phyloP scores from a whole-genome alignment of 53 echinoderm and acorn worm species.

The Zoroaster sp. region DNA sequence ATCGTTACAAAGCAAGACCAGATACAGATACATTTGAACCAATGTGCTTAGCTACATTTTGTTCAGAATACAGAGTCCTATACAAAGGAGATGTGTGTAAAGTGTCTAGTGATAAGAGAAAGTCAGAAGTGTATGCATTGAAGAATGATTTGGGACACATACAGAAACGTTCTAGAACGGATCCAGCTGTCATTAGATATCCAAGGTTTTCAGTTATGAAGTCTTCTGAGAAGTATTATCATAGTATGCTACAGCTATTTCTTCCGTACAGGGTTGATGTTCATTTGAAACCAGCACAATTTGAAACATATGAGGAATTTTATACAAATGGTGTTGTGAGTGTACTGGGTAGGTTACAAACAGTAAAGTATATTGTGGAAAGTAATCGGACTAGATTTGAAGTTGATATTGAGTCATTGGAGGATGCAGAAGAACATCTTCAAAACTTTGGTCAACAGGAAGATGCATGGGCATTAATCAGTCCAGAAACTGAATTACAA shows the following conservation, averaged over 20 bases:
- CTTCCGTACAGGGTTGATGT: conserved; percentile 54
- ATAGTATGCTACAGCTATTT: conserved; percentile 57
- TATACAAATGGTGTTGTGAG: not conserved
- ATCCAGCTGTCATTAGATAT: conserved; percentile 62
- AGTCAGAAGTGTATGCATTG: not conserved
- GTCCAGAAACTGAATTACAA: conserved; percentile 49
- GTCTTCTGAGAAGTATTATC: conserved; percentile 61
- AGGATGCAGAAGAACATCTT: conserved; percentile 25
- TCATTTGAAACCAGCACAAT: conserved; percentile 12
- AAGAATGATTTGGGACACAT: conserved; percentile 24
- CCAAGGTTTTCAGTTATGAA: conserved; percentile 48
- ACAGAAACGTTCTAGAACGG: conserved; percentile 14
- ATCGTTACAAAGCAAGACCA: conserved; percentile 65
- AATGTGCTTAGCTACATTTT: conserved; percentile 66
- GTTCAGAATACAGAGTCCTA: conserved; percentile 13
- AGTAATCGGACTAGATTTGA: conserved; percentile 17
- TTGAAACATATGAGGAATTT: conserved; percentile 33
- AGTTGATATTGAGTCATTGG: not conserved
- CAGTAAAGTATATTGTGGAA: conserved; percentile 10
- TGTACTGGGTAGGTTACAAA: not conserved
- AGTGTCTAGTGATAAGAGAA: not conserved
- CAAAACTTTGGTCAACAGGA: conserved; percentile 39
- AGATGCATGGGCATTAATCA: conserved; percentile 68
- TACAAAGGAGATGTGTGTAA: not conserved
- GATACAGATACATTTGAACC: not conserved